phyloP scores from a whole-genome alignment of 2,888 invertebrate species.

The Lamellibrachia columna region DNA sequence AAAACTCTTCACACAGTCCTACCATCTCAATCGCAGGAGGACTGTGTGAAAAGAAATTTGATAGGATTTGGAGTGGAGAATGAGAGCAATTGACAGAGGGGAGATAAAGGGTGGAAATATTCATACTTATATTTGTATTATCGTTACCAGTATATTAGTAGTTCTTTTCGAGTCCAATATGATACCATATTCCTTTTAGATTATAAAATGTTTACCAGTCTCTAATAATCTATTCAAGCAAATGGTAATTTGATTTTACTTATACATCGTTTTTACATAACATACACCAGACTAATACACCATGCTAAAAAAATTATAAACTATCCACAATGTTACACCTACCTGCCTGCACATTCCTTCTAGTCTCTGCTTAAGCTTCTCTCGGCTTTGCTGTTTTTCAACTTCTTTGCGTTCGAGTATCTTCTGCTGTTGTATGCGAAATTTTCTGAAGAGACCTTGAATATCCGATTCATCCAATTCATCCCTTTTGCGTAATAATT shows the following conservation, averaged over 20 bases:
- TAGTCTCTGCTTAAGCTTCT: background rate
- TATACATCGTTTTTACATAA: too few relatives aligned
- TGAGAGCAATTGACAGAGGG: too few relatives aligned
- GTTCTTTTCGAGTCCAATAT: background rate
- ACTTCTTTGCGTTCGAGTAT: background rate
- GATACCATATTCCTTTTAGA: background rate
- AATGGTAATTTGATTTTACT: background rate
- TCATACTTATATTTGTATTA: too few relatives aligned
- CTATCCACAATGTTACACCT: background rate
- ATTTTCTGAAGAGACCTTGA: background rate
- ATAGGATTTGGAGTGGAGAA: too few relatives aligned
- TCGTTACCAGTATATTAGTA: too few relatives aligned
- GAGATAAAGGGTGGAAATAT: too few relatives aligned
- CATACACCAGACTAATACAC: too few relatives aligned
- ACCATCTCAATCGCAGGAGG: too few relatives aligned
- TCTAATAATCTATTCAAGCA: background rate
- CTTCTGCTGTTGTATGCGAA: background rate
- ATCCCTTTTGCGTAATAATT: background rate
- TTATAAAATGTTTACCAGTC: background rate
- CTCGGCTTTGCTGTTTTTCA: background rate
- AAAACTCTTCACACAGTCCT: too few relatives aligned
- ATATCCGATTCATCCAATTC: background rate
- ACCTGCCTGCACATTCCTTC: background rate
- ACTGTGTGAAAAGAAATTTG: too few relatives aligned
- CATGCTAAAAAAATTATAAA: too few relatives aligned